phyloP scores from a whole-genome alignment of 2,113 vertebrate species.

The Tragelaphus buxtoni region DNA sequence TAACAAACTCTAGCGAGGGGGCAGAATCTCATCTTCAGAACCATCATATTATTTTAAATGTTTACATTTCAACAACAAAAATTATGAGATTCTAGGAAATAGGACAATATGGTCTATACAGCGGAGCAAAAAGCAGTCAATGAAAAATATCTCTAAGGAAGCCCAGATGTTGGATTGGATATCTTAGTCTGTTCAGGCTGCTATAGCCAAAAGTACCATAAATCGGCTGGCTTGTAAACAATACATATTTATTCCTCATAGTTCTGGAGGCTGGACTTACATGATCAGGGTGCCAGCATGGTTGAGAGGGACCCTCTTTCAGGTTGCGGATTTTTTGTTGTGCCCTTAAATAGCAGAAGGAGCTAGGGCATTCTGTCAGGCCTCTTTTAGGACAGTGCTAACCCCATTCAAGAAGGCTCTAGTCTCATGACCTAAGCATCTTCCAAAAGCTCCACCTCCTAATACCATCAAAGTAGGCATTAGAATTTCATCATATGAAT shows the following conservation, averaged over 20 bases:
- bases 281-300: background rate
- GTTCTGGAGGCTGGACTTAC: background rate
- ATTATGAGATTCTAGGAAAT: background rate
- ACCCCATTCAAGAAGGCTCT: background rate
- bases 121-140: background rate
- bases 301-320: too few species aligned
- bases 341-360: too few species aligned
- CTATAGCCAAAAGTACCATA: background rate
- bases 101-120: background rate
- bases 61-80: background rate
- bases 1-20: background rate
- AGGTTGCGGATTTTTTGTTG: background rate
- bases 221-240: background rate
- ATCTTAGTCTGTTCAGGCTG: background rate
- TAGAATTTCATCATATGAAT: background rate
- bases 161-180: background rate
- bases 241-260: background rate
- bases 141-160: background rate
- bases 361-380: background rate
- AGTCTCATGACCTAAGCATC: background rate
- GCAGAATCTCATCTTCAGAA: background rate
- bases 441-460: too few species aligned
- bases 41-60: background rate
- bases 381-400: background rate
- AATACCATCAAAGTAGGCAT: background rate